Percentiles rank a stretch among this genome's conserved stretches.
Evolutionary conservation across 1,140 invertebrate species (phyloP).

Genomic region (Pachypsylla venusta): DNA sequence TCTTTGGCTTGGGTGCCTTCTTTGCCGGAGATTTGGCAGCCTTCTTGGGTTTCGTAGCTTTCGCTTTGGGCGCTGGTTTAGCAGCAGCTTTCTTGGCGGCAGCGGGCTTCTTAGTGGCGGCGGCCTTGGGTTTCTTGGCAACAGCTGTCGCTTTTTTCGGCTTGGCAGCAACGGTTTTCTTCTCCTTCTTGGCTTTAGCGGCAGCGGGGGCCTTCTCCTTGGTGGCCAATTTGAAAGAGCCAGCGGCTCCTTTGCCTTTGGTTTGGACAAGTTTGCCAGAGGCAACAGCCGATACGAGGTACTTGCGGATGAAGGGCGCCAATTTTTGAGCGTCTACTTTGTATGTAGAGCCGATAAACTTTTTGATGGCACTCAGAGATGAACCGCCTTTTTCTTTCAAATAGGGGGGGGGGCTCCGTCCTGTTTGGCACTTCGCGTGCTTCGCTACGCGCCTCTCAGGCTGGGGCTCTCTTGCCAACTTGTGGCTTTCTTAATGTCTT

Average conservation of each 20-base stretch:
- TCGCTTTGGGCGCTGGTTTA: conserved; percentile 15
- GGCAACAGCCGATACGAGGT: conserved; percentile 31
- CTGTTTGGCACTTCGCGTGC: no score
- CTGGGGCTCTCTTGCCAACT: no score
- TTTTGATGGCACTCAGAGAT: conserved; percentile 39
- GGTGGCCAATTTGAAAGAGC: no score
- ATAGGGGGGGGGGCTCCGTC: no score
- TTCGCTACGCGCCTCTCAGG: no score
- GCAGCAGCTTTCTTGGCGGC: conserved; percentile 5
- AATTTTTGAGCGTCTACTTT: conserved; percentile 34
- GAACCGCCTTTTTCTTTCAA: conserved; percentile 38
- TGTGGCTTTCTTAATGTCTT: no score
- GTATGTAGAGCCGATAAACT: conserved; percentile 35
- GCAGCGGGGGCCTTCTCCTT: conserved; percentile 21
- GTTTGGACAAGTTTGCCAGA: conserved; percentile 30
- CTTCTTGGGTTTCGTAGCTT: no score
- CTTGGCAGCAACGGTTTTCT: no score
- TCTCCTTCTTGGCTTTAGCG: conserved; percentile 12
- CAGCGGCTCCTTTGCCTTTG: conserved; percentile 33
- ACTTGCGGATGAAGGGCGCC: conserved; percentile 31
- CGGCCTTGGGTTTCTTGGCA: conserved; percentile 19
- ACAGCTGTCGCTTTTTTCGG: conserved; percentile 20
- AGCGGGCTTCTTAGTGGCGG: conserved; percentile 19
- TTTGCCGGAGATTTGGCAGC: conserved; percentile 13
- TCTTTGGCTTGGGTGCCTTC: conserved; percentile 20